Percentiles rank a stretch among this genome's conserved stretches.
These are phyloP conservation scores for Gila robusta DNA, from an alignment of 2,797 vertebrate genomes.

Conservation along the genomic window DNA sequence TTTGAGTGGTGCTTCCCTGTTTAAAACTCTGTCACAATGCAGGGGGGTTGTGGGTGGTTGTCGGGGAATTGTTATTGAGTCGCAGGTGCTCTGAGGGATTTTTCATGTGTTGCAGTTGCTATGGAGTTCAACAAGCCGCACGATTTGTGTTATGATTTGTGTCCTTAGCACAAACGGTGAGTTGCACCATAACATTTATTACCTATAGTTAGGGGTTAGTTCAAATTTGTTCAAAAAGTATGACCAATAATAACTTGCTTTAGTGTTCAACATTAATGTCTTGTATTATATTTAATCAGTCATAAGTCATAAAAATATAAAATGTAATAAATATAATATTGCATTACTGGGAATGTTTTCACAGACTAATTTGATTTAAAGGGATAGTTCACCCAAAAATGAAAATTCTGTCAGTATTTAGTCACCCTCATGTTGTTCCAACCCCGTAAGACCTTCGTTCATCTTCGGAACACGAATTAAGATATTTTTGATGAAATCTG, in stretches of 20 bases:
- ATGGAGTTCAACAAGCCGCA: background rate
- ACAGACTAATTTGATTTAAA: background rate
- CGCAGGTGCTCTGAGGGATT: background rate
- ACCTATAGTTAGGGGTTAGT: background rate
- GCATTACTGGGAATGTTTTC: background rate
- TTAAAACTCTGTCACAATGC: background rate
- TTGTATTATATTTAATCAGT: background rate
- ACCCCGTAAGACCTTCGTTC: too few relatives aligned
- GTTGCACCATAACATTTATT: background rate
- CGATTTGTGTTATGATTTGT: background rate
- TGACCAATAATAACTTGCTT: background rate
- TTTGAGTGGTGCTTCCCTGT: background rate
- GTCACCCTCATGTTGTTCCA: too few relatives aligned
- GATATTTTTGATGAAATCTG: too few relatives aligned
- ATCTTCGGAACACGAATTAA: too few relatives aligned
- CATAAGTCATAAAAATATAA: background rate
- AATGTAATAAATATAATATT: background rate
- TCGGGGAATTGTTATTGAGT: background rate
- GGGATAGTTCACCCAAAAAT: too few relatives aligned
- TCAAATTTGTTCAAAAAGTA: background rate
- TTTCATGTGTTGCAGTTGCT: constrained; percentile 6
- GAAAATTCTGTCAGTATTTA: too few relatives aligned
- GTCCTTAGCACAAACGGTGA: background rate
- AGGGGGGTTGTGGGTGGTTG: background rate
- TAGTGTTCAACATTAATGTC: background rate